Percentiles rank a stretch among this genome's conserved stretches.
phyloP scores from a whole-genome alignment of 1,140 invertebrate genomes.

The Formica selysi region DNA sequence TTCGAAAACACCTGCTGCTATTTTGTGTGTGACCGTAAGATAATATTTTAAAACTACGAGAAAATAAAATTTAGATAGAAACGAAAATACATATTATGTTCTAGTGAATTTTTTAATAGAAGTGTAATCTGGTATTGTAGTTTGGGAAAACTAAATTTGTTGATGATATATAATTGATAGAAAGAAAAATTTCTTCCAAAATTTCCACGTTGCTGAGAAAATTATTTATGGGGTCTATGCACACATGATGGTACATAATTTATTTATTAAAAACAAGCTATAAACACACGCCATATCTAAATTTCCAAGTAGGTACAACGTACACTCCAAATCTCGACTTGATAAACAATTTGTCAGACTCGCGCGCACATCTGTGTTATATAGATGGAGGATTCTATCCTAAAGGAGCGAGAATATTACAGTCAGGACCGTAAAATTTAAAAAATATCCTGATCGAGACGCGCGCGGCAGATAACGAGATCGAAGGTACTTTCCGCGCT shows the following conservation, averaged over 20 bases:
- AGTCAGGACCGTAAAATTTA: conserved; percentile 19
- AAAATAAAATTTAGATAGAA: not conserved
- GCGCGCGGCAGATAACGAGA: conserved; percentile 70
- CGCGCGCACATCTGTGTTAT: not conserved
- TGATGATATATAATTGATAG: too few relatives aligned
- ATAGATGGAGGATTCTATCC: not conserved
- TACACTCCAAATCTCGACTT: not conserved
- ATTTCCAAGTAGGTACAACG: not conserved
- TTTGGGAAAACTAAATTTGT: too few relatives aligned
- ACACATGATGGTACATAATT: not conserved
- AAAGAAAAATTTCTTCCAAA: not conserved
- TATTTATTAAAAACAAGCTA: not conserved
- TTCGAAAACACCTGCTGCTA: not conserved
- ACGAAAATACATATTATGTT: not conserved
- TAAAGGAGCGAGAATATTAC: conserved; percentile 21
- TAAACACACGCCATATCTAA: not conserved
- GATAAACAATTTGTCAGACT: not conserved
- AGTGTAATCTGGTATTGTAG: not conserved
- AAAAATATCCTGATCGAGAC: conserved; percentile 58
- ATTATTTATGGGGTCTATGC: not conserved
- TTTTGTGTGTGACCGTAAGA: not conserved
- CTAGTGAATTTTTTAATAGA: not conserved
- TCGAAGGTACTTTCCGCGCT: conserved; percentile 70
- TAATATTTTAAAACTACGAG: not conserved
- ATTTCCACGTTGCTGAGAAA: not conserved